Conservation (phyloP, 2,888 invertebrate species). For the Drepana falcataria region DNA sequence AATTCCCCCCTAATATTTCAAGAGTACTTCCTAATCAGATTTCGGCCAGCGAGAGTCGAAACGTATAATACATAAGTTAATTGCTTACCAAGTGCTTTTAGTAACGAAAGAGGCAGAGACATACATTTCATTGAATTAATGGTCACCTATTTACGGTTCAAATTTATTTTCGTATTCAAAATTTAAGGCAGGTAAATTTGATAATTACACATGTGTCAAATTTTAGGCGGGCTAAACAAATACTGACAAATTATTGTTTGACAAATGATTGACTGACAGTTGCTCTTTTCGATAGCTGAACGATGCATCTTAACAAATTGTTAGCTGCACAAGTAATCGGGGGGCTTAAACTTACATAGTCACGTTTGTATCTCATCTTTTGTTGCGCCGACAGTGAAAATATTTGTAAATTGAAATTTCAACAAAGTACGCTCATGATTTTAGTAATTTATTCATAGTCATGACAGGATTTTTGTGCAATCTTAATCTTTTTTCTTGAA, state of each 20-base stretch:
- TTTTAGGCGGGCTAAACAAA: no score
- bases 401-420: slow-evolving; percentile 19
- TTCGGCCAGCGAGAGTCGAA: background rate
- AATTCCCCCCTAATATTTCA: background rate
- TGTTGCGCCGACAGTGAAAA: slow-evolving; percentile 7
- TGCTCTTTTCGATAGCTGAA: background rate
- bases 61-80: background rate
- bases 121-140: background rate
- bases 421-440: slow-evolving; percentile 10
- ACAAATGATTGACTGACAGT: no score
- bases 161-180: no score
- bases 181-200: no score
- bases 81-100: background rate
- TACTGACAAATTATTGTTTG: no score
- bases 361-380: slow-evolving; percentile 4
- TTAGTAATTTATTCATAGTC: slow-evolving; percentile 9
- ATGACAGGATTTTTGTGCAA: slow-evolving; percentile 8
- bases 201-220: no score
- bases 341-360: slow-evolving; percentile 1
- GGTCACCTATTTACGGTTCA: no score
- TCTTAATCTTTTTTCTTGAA: slow-evolving; percentile 4
- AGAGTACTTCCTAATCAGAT: background rate
- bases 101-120: background rate
- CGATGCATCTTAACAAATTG: slow-evolving; percentile 10
- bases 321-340: slow-evolving; percentile 9